Base-by-base conservation (phyloP, 2,888 invertebrate species). In the Neoitamus cyanurus region DNA sequence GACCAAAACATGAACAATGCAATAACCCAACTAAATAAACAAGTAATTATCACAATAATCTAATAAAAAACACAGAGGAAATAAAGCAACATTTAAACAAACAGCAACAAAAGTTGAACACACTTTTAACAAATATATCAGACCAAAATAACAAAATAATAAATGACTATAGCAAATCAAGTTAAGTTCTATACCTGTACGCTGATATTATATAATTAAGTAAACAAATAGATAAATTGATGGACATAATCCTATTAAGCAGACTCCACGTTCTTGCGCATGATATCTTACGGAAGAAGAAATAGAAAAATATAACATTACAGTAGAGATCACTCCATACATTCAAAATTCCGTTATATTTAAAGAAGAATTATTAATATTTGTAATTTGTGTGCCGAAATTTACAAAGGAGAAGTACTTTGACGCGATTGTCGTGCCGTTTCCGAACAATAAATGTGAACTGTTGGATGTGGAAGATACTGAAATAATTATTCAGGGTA, bases 191-290 rank as follows among this genome's bases (percentile, higher is more conserved):
- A 34, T 20, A 34, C 7, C 2, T 72, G 72, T 31, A 72, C 72
- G n/a, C 34, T 11, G 72, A 72, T 20, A 72, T 72, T 3, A 31
- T 11, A n/a, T 13, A 6, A 72, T 7, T 72, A n/a, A 70, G 36
- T 68, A 83, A 69, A 15, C 69, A 83, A 69, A 46, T 73, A 42
- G 83, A 58, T 25, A 75, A 73, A 73, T 34, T 73, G 3, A 48
- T 36, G 6, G 46, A 83, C 28, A 83, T 72, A 3, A 46, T 83
- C 25, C 46, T 83, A 42, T 36, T n/a, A n/a, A n/a, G n/a, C n/a
- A n/a, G n/a, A 70, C 20, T 72, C 42, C n/a, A 83, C 28, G 42
- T 83, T 30, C 46, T 83, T 46, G 83, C 73, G n/a, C 73, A 83
- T 20, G 73, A 83, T 36, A 31, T 73, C 37, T 36, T 36, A 36